Evolutionary conservation across 2,888 invertebrate genomes (phyloP).

Genomic region (Platycnemis pennipes): DNA sequence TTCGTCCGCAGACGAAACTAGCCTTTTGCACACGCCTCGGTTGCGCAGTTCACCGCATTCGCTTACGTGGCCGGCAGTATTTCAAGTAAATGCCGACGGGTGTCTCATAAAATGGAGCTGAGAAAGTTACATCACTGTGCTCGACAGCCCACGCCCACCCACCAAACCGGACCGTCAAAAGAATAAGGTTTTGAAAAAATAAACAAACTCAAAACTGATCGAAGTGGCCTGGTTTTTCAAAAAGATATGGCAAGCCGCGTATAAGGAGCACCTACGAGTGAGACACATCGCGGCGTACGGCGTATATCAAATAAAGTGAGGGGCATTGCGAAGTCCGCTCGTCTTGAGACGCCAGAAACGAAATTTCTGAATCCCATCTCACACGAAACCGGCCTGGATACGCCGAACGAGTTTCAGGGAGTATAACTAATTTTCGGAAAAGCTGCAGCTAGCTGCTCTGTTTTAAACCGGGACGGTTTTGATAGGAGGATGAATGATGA

Average conservation of each 20-base stretch:
- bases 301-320: neutral
- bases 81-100: neutral
- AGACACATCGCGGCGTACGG: neutral
- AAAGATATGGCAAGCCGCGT: neutral
- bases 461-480: neutral
- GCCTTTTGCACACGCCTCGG: no score
- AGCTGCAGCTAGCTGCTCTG: neutral
- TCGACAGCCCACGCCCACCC: neutral
- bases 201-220: neutral
- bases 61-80: neutral
- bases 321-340: neutral
- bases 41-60: neutral
- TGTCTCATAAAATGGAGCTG: neutral
- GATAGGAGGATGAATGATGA: neutral
- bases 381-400: neutral
- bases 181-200: neutral
- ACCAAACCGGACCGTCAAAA: neutral
- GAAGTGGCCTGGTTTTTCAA: neutral
- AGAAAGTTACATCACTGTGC: neutral
- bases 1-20: no score
- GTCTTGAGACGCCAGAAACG: neutral
- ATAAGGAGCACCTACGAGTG: neutral
- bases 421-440: constrained; percentile 2
- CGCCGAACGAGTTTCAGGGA: neutral
- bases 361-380: neutral